Evolutionary conservation across 2,888 invertebrate species (phyloP), one percentile per base, ranked within the genome.

Genomic region (Pollenia labialis): DNA sequence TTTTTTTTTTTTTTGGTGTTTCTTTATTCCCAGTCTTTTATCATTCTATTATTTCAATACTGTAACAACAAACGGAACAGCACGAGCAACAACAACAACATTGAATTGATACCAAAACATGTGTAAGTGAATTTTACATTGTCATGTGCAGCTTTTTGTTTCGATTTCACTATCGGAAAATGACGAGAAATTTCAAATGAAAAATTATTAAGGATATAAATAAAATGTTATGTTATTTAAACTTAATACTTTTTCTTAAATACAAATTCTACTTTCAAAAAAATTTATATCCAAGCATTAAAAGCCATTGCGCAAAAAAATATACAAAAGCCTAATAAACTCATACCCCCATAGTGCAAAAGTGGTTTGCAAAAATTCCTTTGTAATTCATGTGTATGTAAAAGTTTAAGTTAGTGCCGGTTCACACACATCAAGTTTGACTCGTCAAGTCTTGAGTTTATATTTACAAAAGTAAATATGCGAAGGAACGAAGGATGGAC

Each of bases 31-130:
- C 16, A 16, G 11, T 6, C 32, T 14, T 58, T 58, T 32, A 14
- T 58, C 23, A 23, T 23, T 23, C 23, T 23, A 23, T 23, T 23
- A 2, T 23, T 23, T 23, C 23, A 62, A 16, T 46, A 32, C 6
- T 32, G 4, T n/a, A 77, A 18, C 66, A 23, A 23, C 23, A 23
- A 23, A 3, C 2, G 3, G 23, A 23, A 23, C 23, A 23, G 23
- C 23, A 23, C 3, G 23, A 23, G 23, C 23, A 23, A 23, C 2
- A 23, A 23, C 1, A 23, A 23, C 23, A 46, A 52, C 18, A 77
- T 66, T 77, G 56, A 56, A 66, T 32, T 54, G 50, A 44, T 71
- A 54, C 71, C 54, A 71, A 80, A 58, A 58, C 58, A 14, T 58
- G 52, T 52, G 52, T 52, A 14, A n/a, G 52, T 52, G 16, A 16